Evolutionary conservation across 1,140 invertebrate genomes (phyloP).

Genomic region (Drosophila saltans): DNA sequence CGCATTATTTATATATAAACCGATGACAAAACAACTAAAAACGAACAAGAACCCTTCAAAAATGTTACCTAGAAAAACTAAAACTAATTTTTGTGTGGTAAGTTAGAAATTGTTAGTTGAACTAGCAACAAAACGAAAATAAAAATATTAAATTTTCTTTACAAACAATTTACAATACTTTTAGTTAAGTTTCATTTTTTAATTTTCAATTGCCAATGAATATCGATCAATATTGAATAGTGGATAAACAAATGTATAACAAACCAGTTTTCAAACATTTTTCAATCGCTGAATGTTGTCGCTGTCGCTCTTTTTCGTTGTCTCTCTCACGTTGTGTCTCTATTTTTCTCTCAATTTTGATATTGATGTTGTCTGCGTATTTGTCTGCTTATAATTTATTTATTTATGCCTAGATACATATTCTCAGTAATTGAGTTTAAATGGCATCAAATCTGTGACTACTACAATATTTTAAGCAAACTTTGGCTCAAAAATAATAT

Average conservation of each 20-base stretch:
- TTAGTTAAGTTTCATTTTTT: slow-evolving; percentile 64
- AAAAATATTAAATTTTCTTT: slow-evolving; percentile 29
- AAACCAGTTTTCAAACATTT: background rate
- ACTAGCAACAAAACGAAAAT: slow-evolving; percentile 46
- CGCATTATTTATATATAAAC: slow-evolving; percentile 72
- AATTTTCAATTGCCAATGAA: slow-evolving; percentile 71
- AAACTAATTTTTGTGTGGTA: slow-evolving; percentile 83
- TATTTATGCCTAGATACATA: slow-evolving; percentile 6
- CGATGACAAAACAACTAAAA: slow-evolving; percentile 53
- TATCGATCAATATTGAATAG: slow-evolving; percentile 32
- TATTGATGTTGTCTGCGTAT: slow-evolving; percentile 29
- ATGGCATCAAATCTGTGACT: too few relatives aligned
- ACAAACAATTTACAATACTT: slow-evolving; percentile 45
- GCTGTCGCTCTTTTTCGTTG: slow-evolving; percentile 27
- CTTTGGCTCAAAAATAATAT: too few relatives aligned
- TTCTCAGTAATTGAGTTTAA: background rate
- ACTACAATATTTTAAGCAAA: too few relatives aligned
- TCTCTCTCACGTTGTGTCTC: slow-evolving; percentile 2
- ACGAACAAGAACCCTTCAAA: slow-evolving; percentile 49
- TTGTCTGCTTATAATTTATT: slow-evolving; percentile 31
- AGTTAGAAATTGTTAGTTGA: slow-evolving; percentile 82
- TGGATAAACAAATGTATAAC: background rate
- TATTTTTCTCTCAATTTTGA: background rate
- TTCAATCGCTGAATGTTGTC: slow-evolving; percentile 43
- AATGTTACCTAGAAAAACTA: slow-evolving; percentile 71